phyloP scores from a whole-genome alignment of 2,113 vertebrate genomes.

The Pangasianodon gigas region DNA sequence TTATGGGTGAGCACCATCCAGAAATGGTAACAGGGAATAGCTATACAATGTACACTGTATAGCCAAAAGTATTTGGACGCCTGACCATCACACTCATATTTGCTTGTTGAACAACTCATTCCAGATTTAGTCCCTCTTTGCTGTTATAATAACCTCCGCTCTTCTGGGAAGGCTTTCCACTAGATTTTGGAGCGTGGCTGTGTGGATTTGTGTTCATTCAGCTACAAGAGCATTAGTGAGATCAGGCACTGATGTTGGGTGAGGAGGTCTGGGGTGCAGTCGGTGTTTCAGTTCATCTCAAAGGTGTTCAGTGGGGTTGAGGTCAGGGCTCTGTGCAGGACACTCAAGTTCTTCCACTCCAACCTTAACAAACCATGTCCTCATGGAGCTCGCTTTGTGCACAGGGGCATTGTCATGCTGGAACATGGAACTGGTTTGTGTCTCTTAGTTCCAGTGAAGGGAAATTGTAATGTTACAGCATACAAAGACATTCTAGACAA shows the following conservation, averaged over 20 bases:
- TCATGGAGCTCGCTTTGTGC: not conserved
- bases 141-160: not conserved
- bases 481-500: not conserved
- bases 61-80: not conserved
- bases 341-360: not conserved
- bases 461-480: not conserved
- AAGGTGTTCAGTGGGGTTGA: not conserved
- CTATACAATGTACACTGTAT: not conserved
- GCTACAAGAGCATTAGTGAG: not conserved
- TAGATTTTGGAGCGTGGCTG: not conserved
- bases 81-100: not conserved
- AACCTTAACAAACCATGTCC: not conserved
- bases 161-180: not conserved
- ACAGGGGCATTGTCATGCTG: not conserved
- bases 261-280: not conserved
- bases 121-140: not conserved
- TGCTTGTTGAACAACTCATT: not conserved
- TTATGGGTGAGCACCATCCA: not conserved
- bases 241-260: not conserved
- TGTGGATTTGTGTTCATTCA: not conserved
- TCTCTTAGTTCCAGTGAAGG: not conserved
- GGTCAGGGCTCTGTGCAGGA: not conserved
- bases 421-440: not conserved
- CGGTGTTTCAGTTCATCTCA: not conserved
- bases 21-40: not conserved